A percentile compares a stretch with the other conserved stretches of the same genome.
phyloP scores from a whole-genome alignment of 2,888 invertebrate genomes.

The Girardia tigrina region DNA sequence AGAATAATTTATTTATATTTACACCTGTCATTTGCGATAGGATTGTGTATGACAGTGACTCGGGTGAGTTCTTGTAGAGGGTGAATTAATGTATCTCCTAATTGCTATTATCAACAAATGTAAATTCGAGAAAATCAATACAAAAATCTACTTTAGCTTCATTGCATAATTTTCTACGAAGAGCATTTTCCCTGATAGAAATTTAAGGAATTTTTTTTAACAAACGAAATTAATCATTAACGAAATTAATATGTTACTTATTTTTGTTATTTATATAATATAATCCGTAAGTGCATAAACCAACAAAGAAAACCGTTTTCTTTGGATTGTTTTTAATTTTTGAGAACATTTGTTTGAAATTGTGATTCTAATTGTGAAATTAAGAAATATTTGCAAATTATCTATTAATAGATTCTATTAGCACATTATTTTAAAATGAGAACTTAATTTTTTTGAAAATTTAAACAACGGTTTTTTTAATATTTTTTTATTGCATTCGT shows the following conservation, averaged over 20 bases:
- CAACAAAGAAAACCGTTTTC: conserved; percentile 63
- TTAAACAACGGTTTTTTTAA: too few relatives aligned
- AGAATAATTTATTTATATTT: background rate
- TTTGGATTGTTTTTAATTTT: conserved; percentile 73
- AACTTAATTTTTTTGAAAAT: too few relatives aligned
- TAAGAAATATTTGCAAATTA: too few relatives aligned
- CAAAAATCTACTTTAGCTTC: background rate
- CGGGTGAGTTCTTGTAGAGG: background rate
- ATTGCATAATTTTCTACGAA: background rate
- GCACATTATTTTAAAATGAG: too few relatives aligned
- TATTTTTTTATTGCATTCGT: too few relatives aligned
- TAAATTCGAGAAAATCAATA: background rate
- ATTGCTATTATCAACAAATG: background rate
- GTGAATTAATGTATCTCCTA: background rate
- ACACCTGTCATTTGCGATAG: background rate
- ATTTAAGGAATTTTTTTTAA: too few relatives aligned
- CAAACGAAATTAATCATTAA: background rate
- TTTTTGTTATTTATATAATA: conserved; percentile 61
- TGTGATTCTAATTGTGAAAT: too few relatives aligned
- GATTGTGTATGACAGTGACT: background rate
- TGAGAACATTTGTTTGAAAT: conserved; percentile 51
- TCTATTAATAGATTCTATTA: too few relatives aligned
- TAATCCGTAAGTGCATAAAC: conserved; percentile 60
- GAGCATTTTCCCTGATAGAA: background rate
- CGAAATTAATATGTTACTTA: conserved; percentile 57